Percentiles rank a stretch among this genome's conserved stretches.
phyloP scores from a whole-genome alignment of 1,140 invertebrate genomes.

The Conopomorpha cramerella region DNA sequence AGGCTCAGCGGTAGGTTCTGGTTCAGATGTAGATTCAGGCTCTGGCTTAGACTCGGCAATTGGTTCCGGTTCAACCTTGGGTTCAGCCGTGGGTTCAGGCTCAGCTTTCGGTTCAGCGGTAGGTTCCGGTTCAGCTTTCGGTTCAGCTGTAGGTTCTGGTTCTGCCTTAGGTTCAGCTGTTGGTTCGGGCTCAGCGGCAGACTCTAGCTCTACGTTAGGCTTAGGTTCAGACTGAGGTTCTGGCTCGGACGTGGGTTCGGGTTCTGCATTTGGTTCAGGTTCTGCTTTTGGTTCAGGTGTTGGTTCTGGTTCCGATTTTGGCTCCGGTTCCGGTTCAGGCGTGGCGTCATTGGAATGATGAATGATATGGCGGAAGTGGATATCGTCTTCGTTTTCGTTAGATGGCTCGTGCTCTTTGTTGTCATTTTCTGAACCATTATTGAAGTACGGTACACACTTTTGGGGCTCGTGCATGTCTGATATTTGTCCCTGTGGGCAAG shows the following conservation, averaged over 20 bases:
- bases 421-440: no score
- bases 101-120: constrained; percentile 18
- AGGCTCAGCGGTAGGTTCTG: constrained; percentile 3
- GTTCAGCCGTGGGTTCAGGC: constrained; percentile 20
- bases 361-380: constrained; percentile 34
- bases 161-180: constrained; percentile 11
- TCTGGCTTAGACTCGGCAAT: constrained; percentile 8
- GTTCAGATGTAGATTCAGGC: constrained; percentile 5
- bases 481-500: constrained; percentile 65
- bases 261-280: constrained; percentile 12
- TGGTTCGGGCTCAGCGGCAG: constrained; percentile 19
- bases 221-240: constrained; percentile 15
- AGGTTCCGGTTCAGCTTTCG: constrained; percentile 16
- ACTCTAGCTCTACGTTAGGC: constrained; percentile 21
- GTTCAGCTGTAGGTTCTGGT: constrained; percentile 9
- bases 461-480: constrained; percentile 37
- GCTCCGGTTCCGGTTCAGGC: constrained; percentile 11
- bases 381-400: constrained; percentile 9
- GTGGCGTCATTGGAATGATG: constrained; percentile 16
- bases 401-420: constrained; percentile 13
- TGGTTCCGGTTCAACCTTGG: constrained; percentile 12
- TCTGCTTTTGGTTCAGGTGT: constrained; percentile 10
- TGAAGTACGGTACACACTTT: constrained; percentile 26
- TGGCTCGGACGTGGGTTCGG: constrained; percentile 14
- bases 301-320: constrained; percentile 21